Evolutionary conservation across 2,888 invertebrate genomes (phyloP).

Genomic region (Tanytarsus gracilentus): DNA sequence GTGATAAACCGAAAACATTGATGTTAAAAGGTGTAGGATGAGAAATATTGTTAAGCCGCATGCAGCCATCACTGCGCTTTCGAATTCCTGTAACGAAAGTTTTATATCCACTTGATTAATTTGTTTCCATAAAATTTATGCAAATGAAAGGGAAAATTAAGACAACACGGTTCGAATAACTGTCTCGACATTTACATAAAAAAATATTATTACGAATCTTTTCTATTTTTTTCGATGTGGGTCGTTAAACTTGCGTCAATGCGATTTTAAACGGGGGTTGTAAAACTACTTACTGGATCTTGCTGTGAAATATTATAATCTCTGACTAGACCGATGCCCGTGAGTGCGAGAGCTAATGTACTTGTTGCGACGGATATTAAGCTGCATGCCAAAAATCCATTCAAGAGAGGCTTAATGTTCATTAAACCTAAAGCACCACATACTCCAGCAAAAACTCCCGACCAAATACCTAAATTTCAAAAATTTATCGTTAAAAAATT

Average conservation of each 20-base stretch:
- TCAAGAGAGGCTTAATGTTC: conserved; percentile 41
- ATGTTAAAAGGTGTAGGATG: conserved; percentile 40
- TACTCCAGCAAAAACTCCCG: conserved; percentile 26
- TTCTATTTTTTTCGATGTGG: no score
- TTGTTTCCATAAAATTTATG: not conserved
- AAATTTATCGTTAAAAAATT: not conserved
- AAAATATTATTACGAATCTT: no score
- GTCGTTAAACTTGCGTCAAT: no score
- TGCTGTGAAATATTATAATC: conserved; percentile 40
- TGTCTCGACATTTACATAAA: no score
- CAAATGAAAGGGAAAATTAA: conserved; percentile 1
- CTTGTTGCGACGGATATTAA: conserved; percentile 42
- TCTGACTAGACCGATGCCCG: conserved; percentile 41
- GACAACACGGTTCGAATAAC: not conserved
- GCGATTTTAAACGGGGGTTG: no score
- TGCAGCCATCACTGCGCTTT: conserved; percentile 40
- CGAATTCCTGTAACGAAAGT: conserved; percentile 34
- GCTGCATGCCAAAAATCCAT: conserved; percentile 41
- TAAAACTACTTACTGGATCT: conserved; percentile 33
- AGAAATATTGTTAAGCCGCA: conserved; percentile 40
- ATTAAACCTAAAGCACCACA: conserved; percentile 41
- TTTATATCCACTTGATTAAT: not conserved
- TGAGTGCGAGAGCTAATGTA: conserved; percentile 41
- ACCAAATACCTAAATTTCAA: conserved; percentile 27
- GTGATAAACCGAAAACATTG: conserved; percentile 41